phyloP scores from a whole-genome alignment of 2,113 vertebrate genomes.

The Tragulus kanchil region DNA sequence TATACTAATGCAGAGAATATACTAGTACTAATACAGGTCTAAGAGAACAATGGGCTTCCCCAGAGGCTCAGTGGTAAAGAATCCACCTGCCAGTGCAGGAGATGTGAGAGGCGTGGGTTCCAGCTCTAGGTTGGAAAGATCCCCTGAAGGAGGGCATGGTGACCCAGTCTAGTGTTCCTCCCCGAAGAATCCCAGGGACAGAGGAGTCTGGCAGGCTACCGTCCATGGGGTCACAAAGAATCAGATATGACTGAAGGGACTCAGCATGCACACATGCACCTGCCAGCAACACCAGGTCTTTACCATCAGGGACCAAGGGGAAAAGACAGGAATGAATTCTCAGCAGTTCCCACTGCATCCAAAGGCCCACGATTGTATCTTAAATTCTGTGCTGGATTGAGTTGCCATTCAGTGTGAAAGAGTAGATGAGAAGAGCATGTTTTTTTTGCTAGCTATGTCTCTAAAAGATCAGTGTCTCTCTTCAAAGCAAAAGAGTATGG shows the following conservation, averaged over 20 bases:
- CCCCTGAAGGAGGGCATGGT: not conserved
- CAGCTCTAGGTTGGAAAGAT: not conserved
- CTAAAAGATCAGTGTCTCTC: not conserved
- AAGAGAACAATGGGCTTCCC: not conserved
- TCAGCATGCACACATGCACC: not conserved
- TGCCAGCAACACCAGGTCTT: not conserved
- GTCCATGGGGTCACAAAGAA: not conserved
- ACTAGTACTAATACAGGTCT: not conserved
- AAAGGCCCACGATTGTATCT: not conserved
- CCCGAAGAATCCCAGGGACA: not conserved
- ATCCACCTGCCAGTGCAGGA: not conserved
- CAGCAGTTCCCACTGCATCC: not conserved
- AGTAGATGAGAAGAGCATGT: not conserved
- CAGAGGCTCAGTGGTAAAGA: not conserved
- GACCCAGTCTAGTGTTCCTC: not conserved
- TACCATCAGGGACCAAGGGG: not conserved
- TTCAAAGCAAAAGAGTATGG: constrained; percentile 24
- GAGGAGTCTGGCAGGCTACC: not conserved
- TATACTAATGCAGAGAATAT: not conserved
- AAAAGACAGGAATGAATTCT: not conserved
- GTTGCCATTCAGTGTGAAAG: not conserved
- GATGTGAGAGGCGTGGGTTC: not conserved
- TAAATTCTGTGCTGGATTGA: not conserved
- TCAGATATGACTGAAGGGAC: not conserved
- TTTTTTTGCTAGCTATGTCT: not conserved